Conservation (phyloP, 2,113 vertebrate species). For the Acanthisitta chloris region DNA sequence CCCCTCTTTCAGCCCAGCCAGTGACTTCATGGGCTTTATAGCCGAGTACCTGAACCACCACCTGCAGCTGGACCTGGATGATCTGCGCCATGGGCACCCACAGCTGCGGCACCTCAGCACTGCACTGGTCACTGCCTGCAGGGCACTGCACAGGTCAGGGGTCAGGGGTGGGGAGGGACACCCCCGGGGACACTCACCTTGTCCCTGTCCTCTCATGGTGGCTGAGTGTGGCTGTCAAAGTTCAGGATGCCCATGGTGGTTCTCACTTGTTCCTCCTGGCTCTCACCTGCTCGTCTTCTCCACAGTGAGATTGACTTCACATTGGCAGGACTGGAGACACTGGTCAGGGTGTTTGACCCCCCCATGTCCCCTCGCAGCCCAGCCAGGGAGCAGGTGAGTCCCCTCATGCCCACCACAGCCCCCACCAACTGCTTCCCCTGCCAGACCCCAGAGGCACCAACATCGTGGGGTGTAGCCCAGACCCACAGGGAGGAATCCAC, state of each 20-base stretch:
- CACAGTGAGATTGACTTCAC: conserved; percentile 85
- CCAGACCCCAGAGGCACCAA: neutral
- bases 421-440: neutral
- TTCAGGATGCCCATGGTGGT: accelerated
- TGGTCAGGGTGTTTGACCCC: conserved; percentile 83
- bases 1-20: conserved; percentile 57
- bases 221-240: accelerated
- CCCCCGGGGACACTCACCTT: accelerated
- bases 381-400: conserved; percentile 73
- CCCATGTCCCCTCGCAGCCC: conserved; percentile 63
- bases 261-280: accelerated
- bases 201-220: accelerated
- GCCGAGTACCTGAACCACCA: conserved; percentile 81
- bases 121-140: conserved; percentile 74
- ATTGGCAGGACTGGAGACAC: conserved; percentile 79
- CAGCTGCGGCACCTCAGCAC: conserved; percentile 75
- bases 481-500: accelerated
- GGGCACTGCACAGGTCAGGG: conserved; percentile 76
- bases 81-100: conserved; percentile 73
- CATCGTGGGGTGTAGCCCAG: accelerated
- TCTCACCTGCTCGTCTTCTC: neutral
- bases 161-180: neutral
- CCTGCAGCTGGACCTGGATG: conserved; percentile 79
- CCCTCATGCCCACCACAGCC: accelerated
- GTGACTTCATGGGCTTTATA: conserved; percentile 75